Evolutionary conservation across 1,140 invertebrate genomes (phyloP), one percentile per base, ranked within the genome.

Genomic region (Bacillus rossius): DNA sequence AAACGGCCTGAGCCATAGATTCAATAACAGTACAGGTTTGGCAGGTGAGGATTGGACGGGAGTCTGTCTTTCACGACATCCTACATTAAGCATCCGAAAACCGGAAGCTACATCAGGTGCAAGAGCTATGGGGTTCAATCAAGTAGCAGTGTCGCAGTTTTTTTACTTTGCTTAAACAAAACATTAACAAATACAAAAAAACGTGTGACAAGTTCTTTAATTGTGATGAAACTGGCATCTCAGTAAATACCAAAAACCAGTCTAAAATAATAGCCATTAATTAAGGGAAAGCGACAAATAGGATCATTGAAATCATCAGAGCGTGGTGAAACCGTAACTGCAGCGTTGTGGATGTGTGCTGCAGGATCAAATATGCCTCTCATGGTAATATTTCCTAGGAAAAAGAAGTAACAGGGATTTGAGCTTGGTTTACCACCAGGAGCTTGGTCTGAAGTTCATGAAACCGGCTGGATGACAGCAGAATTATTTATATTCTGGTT

Each of bases 171-270:
- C 10, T 34, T 34, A 34, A 34, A 10, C 10, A 34, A 59, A n/a
- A n/a, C n/a, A n/a, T n/a, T n/a, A n/a, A n/a, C n/a, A n/a, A n/a
- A n/a, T n/a, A 64, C 55, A 62, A 65, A 8, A 60, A 66, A 43
- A 43, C 43, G 38, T 17, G 60, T 17, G 41, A 20, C 25, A 60
- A 61, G 50, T 67, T 72, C 25, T 73, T 61, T 42, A 74, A 75
- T 60, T 41, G 59, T 37, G 69, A 73, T 66, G 73, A 77, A 62
- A 72, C 71, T 42, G 75, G 72, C 1, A 57, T 75, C 55, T 70
- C 73, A n/a, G 66, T 67, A 62, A 71, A 78, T 17, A 69, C 71
- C 16, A 73, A 74, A 58, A 70, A 63, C 26, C 60, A 67, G 8
- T 63, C 61, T 17, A 77, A 74, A 68, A 65, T 73, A 14, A 43